These are phyloP conservation scores for Lethenteron camtschaticum DNA, from an alignment of 2,113 vertebrate species.

Conservation along the genomic window DNA sequence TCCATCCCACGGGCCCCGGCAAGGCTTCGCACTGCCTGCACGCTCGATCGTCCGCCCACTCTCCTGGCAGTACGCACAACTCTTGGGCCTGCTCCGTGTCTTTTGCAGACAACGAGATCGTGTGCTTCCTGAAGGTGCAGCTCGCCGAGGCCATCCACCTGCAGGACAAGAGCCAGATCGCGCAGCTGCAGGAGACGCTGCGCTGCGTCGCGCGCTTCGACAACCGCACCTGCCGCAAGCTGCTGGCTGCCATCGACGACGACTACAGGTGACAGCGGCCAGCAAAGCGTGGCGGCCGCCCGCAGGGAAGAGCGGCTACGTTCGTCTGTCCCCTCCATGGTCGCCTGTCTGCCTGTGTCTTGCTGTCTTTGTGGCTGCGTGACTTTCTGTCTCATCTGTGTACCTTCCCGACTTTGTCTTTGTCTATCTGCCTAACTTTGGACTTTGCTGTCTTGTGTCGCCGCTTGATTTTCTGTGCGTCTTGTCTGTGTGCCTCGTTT, in stretches of 20 bases:
- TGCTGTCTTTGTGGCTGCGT: too few relatives aligned
- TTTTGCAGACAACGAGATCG: constrained; percentile 73
- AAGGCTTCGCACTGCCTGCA: too few relatives aligned
- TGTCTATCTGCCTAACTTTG: too few relatives aligned
- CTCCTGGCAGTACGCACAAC: neutral
- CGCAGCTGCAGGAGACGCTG: constrained; percentile 92
- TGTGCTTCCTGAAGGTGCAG: constrained; percentile 96
- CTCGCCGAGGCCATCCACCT: constrained; percentile 96
- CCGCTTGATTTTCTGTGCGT: too few relatives aligned
- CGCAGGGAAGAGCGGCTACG: neutral
- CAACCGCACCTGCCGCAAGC: constrained; percentile 63
- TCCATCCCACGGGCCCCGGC: too few relatives aligned
- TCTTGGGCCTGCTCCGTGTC: constrained; percentile 1
- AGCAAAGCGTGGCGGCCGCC: neutral
- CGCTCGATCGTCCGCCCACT: too few relatives aligned
- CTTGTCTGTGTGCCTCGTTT: too few relatives aligned
- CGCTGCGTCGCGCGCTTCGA: constrained; percentile 80
- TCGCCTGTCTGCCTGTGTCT: too few relatives aligned
- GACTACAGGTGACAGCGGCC: constrained; percentile 55
- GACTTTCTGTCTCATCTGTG: too few relatives aligned
- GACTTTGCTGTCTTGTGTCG: too few relatives aligned
- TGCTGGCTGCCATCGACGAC: constrained; percentile 75
- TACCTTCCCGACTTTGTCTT: too few relatives aligned
- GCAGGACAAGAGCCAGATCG: constrained; percentile 97
- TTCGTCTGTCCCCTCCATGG: neutral